A percentile compares a stretch with the other conserved stretches of the same genome.
These are phyloP conservation scores for Microplitis demolitor DNA, from an alignment of 1,140 invertebrate species.

Conservation along the genomic window DNA sequence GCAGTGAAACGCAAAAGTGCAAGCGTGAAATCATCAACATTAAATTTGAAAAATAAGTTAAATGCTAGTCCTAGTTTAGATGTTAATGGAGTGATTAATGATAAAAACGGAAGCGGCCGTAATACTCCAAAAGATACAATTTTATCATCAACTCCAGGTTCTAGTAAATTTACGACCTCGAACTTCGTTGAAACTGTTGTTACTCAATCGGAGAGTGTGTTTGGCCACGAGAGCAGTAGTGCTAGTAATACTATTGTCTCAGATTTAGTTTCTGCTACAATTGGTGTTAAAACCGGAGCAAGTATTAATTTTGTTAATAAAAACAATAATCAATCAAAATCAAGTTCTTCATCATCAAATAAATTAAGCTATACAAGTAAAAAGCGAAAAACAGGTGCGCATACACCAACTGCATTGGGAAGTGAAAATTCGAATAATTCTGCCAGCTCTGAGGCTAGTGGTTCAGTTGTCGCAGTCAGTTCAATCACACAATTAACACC, in stretches of 20 bases:
- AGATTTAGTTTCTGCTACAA: neutral
- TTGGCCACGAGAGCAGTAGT: slow-evolving; percentile 47
- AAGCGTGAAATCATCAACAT: slow-evolving; percentile 45
- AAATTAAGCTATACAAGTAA: slow-evolving; percentile 49
- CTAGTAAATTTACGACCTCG: slow-evolving; percentile 63
- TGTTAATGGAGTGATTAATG: slow-evolving; percentile 49
- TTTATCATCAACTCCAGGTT: slow-evolving; percentile 36
- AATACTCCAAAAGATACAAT: slow-evolving; percentile 53
- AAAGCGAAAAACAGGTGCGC: slow-evolving; percentile 52
- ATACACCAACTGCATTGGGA: slow-evolving; percentile 51
- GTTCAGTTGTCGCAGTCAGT: slow-evolving; percentile 42
- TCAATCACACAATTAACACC: slow-evolving; percentile 33
- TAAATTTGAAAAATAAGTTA: slow-evolving; percentile 52
- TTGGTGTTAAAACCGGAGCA: slow-evolving; percentile 32
- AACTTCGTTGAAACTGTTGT: slow-evolving; percentile 63
- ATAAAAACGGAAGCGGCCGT: slow-evolving; percentile 53
- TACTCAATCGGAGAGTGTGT: slow-evolving; percentile 57
- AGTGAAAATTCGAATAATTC: slow-evolving; percentile 57
- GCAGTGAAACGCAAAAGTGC: slow-evolving; percentile 50
- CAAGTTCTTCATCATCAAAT: slow-evolving; percentile 35
- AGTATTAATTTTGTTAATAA: slow-evolving; percentile 38
- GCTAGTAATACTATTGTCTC: slow-evolving; percentile 20
- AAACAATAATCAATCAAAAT: slow-evolving; percentile 40
- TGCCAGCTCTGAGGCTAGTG: slow-evolving; percentile 50
- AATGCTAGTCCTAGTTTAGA: slow-evolving; percentile 54